phyloP scores from a whole-genome alignment of 2,888 invertebrate species.

The Eutolmus rufibarbis region DNA sequence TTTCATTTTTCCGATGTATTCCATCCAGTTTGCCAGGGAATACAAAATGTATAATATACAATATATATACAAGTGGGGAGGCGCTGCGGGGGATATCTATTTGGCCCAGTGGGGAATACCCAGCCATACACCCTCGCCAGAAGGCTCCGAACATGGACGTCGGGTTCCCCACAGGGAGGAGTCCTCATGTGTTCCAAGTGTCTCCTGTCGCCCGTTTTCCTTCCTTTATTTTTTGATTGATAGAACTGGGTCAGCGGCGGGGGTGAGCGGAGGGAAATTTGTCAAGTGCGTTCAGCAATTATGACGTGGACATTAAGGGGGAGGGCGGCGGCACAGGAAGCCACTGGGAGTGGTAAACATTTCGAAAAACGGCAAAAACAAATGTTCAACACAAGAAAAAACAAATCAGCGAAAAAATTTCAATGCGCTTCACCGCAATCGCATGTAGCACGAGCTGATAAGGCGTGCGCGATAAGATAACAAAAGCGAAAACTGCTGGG shows the following conservation, averaged over 20 bases:
- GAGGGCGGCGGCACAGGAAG: not conserved
- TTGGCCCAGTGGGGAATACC: not conserved
- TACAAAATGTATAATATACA: too few species aligned
- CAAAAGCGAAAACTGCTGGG: not conserved
- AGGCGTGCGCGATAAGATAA: not conserved
- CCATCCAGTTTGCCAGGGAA: not conserved
- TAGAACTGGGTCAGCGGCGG: constrained; percentile 36
- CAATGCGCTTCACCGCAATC: not conserved
- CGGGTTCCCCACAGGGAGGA: not conserved
- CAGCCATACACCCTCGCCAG: not conserved
- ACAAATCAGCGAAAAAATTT: not conserved
- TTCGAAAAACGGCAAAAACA: not conserved
- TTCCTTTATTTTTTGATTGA: constrained; percentile 37
- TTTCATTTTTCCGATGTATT: not conserved
- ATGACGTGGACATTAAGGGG: not conserved
- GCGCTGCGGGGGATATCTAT: not conserved
- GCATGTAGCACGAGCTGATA: not conserved
- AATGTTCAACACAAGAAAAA: not conserved
- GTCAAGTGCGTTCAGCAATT: constrained; percentile 2
- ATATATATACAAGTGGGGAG: not conserved
- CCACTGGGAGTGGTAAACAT: not conserved
- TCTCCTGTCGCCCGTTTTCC: not conserved
- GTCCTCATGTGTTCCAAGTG: not conserved
- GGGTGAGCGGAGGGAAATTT: not conserved
- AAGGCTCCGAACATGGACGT: not conserved